phyloP scores from a whole-genome alignment of 2,888 invertebrate genomes.

The Trisateles emortualis region DNA sequence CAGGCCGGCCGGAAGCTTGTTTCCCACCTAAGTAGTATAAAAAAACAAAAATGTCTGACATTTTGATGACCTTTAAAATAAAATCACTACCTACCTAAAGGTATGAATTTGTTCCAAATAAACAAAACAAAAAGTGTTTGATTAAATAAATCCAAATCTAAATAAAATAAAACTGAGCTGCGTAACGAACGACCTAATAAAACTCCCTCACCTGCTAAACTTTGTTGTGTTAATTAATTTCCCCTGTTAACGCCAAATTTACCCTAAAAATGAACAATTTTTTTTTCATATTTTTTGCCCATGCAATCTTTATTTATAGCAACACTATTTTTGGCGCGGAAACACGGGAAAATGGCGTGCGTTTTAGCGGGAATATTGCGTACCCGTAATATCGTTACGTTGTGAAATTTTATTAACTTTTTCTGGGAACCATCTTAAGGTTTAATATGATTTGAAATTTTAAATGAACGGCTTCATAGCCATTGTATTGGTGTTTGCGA shows the following conservation, averaged over 20 bases:
- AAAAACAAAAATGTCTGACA: too few relatives aligned
- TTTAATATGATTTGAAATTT: conserved; percentile 1
- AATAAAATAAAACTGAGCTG: conserved; percentile 13
- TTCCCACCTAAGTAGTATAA: too few relatives aligned
- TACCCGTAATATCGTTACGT: conserved; percentile 10
- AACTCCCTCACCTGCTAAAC: conserved; percentile 10
- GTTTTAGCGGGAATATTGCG: conserved; percentile 25
- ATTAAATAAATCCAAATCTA: conserved; percentile 21
- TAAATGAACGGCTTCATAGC: background rate
- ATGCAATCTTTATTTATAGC: conserved; percentile 21
- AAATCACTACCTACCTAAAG: too few relatives aligned
- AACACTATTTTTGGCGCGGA: conserved; percentile 20
- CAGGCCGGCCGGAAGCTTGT: too few relatives aligned
- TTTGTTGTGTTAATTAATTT: conserved; percentile 30
- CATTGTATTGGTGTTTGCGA: background rate
- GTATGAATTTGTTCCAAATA: background rate
- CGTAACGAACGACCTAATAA: conserved; percentile 8
- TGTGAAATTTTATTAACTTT: conserved; percentile 24
- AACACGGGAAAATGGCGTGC: conserved; percentile 10
- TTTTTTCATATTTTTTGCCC: background rate
- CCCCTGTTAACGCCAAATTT: conserved; percentile 27
- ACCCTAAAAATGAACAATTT: conserved; percentile 16
- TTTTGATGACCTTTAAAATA: too few relatives aligned
- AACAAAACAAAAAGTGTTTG: conserved; percentile 13
- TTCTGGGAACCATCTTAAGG: conserved; percentile 3